Base-by-base conservation (phyloP, 2,113 vertebrate species). In the Anhinga rufa region DNA sequence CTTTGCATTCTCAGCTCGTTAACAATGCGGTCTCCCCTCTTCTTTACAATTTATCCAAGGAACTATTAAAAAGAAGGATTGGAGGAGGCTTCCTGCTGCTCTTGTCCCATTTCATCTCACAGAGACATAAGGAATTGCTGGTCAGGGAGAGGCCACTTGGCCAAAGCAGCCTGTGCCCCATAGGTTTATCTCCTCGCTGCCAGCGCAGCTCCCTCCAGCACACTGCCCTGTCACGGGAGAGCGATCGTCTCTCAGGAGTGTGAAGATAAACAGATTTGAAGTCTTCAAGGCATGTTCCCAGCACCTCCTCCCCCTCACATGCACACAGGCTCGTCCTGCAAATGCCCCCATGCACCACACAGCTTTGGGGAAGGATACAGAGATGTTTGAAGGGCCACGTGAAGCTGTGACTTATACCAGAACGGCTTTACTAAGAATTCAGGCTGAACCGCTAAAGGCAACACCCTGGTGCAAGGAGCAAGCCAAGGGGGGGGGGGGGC, bases 231-330 rank as follows among this genome's bases (percentile, higher is more conserved):
- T 98, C 98, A 97, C 2, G 2, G 75, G 95, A 98, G 97, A 98
- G 93, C 13, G 93, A 98, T 98, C 29, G 48, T 92, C 74, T 93
- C 96, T 97, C 93, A 40, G 61, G 96, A 97, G 97, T 97, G 97
- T 97, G 97, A 98, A 98, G 98, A 98, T 97, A 98, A 98, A 98
- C 97, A 98, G 97, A 98, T 97, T 92, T 86, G 96, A 96, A 95
- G 88, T 82, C 97, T 97, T 94, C 95, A 97, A 95, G 95, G 96
- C 94, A 95, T 86, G 88, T 97, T 97, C 95, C 95, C 94, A 96
- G 94, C 96, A 93, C 97, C 93, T 97, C 95, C 92, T 94, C 95
- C 95, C 93, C 92, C 93, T 82, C 91, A 92, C 51, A 68, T 4
- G 65, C 94, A 94, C 69, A 40, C 81, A 92, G 69, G 58, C 91